These are phyloP conservation scores for Zapornia atra DNA, from an alignment of 2,113 vertebrate species.

Conservation along the genomic window DNA sequence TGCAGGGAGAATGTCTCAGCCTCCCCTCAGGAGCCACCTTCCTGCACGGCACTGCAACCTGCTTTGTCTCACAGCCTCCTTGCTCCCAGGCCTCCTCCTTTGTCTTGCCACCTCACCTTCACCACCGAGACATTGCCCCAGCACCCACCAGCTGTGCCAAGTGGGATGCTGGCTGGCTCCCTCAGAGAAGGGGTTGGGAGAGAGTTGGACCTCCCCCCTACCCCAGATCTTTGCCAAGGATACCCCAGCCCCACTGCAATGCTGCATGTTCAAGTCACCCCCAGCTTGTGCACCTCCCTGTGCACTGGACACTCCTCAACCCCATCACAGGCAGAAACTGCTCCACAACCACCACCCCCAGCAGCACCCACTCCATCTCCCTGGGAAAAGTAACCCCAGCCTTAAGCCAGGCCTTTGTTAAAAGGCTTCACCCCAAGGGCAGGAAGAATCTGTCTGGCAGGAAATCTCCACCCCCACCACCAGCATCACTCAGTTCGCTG, in stretches of 20 bases:
- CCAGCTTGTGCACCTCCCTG: accelerated
- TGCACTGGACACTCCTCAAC: background rate
- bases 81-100: background rate
- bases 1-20: background rate
- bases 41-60: background rate
- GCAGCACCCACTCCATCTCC: background rate
- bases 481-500: background rate
- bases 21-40: background rate
- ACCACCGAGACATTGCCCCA: background rate
- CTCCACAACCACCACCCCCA: background rate
- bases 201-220: background rate
- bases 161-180: accelerated
- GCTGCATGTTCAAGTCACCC: background rate
- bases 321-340: accelerated
- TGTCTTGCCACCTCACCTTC: background rate
- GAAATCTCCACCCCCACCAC: background rate
- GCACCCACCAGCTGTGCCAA: background rate
- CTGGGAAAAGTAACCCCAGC: background rate
- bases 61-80: constrained; percentile 10
- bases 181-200: too few relatives aligned
- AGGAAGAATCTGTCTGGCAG: background rate
- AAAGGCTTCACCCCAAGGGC: background rate
- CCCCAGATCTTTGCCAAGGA: accelerated
- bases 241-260: background rate
- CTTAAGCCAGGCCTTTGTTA: background rate